Conservation (phyloP, 2,113 vertebrate genomes). For the Crotalus helleri region DNA sequence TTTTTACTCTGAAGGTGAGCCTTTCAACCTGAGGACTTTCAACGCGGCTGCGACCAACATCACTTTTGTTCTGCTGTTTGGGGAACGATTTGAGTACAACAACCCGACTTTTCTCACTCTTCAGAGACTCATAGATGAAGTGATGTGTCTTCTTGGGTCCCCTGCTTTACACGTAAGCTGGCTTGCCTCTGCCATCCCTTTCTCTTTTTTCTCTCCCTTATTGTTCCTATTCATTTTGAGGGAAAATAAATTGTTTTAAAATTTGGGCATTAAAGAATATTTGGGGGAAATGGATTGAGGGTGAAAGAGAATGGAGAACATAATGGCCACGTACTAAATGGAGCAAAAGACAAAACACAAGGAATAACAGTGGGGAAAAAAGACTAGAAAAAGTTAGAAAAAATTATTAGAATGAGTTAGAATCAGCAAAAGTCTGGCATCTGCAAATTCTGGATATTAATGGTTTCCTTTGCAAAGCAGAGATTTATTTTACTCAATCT, state of each 20-base stretch:
- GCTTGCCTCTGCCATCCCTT: accelerated
- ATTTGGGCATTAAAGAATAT: no score
- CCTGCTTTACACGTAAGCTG: slow-evolving; percentile 65
- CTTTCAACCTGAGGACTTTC: slow-evolving; percentile 64
- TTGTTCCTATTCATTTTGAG: no score
- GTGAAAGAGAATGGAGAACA: background rate
- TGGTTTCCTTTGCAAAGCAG: background rate
- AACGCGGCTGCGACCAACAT: slow-evolving; percentile 72
- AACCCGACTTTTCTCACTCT: slow-evolving; percentile 68
- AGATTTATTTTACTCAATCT: background rate
- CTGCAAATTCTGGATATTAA: background rate
- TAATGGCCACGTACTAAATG: background rate
- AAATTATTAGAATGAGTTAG: background rate
- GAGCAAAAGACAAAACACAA: background rate
- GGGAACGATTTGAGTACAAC: slow-evolving; percentile 70
- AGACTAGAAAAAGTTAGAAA: background rate
- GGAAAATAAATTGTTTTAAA: no score
- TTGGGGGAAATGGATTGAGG: background rate
- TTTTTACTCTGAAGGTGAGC: slow-evolving; percentile 43
- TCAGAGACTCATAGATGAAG: slow-evolving; percentile 70
- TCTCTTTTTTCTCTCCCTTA: background rate
- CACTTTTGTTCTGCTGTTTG: slow-evolving; percentile 70
- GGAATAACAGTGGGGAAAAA: no score
- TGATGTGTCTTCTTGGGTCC: slow-evolving; percentile 73
- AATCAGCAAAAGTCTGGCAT: background rate